Evolutionary conservation across 2,113 vertebrate species (phyloP).

Genomic region (Hippocampus mohnikei): DNA sequence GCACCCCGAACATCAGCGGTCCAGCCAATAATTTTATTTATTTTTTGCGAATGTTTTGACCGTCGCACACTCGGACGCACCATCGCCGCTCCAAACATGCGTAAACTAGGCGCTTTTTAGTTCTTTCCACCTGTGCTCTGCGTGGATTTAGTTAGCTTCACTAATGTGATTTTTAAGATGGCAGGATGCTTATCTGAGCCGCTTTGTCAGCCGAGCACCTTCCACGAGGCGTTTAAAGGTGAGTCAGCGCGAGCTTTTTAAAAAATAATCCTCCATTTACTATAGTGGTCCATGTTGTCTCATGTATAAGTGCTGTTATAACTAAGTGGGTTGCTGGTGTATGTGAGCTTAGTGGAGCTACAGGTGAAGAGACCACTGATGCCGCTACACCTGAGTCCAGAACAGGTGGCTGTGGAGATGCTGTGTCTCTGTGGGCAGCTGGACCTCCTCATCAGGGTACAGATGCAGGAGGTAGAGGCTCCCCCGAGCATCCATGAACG

Average conservation of each 20-base stretch:
- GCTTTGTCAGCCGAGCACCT: constrained; percentile 68
- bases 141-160: background rate
- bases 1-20: background rate
- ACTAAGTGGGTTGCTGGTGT: constrained; percentile 7
- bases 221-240: constrained; percentile 74
- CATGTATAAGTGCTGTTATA: background rate
- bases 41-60: background rate
- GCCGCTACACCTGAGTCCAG: constrained; percentile 71
- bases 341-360: constrained; percentile 63
- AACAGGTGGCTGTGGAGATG: constrained; percentile 79
- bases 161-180: constrained; percentile 46
- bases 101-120: background rate
- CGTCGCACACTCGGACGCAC: background rate
- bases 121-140: background rate
- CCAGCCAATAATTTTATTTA: background rate
- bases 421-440: constrained; percentile 76
- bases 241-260: constrained; percentile 17
- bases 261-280: background rate
- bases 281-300: background rate
- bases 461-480: constrained; percentile 72
- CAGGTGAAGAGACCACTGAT: constrained; percentile 74
- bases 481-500: background rate
- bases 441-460: constrained; percentile 77
- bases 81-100: background rate
- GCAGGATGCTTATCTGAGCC: constrained; percentile 71